Conservation (phyloP, 2,888 invertebrate species). For the Chouioia cunea region DNA sequence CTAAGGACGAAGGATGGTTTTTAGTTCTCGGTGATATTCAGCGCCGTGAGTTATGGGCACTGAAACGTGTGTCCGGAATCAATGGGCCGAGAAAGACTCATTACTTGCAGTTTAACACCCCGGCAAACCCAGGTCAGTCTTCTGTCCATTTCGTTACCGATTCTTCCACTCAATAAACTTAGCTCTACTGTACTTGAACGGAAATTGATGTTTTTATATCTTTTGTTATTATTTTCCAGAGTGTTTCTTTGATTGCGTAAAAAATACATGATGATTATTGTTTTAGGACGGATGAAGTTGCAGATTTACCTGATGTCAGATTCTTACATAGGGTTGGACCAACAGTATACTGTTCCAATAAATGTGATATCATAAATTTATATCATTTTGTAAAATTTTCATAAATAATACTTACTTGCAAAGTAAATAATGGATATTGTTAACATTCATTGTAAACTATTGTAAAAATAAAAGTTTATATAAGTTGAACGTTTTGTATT, state of each 20-base stretch:
- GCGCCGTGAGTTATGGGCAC: slow-evolving; percentile 80
- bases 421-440: slow-evolving; percentile 26
- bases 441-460: slow-evolving; percentile 6
- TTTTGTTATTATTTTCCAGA: not conserved
- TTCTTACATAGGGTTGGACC: slow-evolving; percentile 93
- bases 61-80: slow-evolving; percentile 79
- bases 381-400: slow-evolving; percentile 15
- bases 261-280: slow-evolving; percentile 41
- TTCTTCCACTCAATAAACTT: slow-evolving; percentile 12
- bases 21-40: slow-evolving; percentile 83
- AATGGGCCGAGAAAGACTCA: slow-evolving; percentile 70
- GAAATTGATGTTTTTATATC: slow-evolving; percentile 19
- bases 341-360: slow-evolving; percentile 78
- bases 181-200: not conserved
- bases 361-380: slow-evolving; percentile 60
- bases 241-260: no score
- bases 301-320: slow-evolving; percentile 91
- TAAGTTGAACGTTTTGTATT: slow-evolving; percentile 44
- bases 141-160: slow-evolving; percentile 2
- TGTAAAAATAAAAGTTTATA: slow-evolving; percentile 24
- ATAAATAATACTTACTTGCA: slow-evolving; percentile 34
- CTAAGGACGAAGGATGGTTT: slow-evolving; percentile 97
- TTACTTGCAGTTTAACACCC: slow-evolving; percentile 75
- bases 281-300: slow-evolving; percentile 80
- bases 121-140: slow-evolving; percentile 70